Conservation (phyloP, 2,888 invertebrate species). For the Nephrotoma appendiculata region DNA sequence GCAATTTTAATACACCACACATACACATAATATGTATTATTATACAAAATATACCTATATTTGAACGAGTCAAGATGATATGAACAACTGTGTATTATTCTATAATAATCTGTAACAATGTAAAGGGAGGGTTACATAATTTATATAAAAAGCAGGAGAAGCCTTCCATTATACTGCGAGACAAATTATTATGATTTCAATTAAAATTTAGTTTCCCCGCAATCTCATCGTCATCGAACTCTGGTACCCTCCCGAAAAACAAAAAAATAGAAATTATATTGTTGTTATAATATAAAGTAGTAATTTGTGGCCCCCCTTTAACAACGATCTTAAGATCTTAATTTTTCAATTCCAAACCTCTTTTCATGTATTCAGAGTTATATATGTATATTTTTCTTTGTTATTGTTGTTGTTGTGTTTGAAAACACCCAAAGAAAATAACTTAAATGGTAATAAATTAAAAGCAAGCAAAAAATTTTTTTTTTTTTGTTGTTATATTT, state of each 20-base stretch:
- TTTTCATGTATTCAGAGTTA: neutral
- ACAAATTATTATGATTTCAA: neutral
- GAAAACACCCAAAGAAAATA: neutral
- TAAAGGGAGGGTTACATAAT: neutral
- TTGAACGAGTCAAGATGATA: neutral
- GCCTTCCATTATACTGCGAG: neutral
- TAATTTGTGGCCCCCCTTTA: neutral
- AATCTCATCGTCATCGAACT: neutral
- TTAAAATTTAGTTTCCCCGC: neutral
- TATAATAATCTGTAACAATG: neutral
- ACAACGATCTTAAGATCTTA: neutral
- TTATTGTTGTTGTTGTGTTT: neutral
- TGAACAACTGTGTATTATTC: neutral
- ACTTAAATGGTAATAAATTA: neutral
- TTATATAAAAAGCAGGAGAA: neutral
- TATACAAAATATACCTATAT: neutral
- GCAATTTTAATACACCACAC: neutral
- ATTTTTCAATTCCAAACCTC: neutral
- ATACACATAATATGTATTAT: too few species aligned
- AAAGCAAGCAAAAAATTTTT: neutral
- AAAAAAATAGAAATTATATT: neutral
- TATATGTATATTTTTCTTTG: neutral
- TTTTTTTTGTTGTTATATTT: neutral
- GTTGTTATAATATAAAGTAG: neutral
- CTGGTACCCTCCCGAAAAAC: too few species aligned